phyloP scores from a whole-genome alignment of 2,113 vertebrate species.

The Corythornis madagascariensis region DNA sequence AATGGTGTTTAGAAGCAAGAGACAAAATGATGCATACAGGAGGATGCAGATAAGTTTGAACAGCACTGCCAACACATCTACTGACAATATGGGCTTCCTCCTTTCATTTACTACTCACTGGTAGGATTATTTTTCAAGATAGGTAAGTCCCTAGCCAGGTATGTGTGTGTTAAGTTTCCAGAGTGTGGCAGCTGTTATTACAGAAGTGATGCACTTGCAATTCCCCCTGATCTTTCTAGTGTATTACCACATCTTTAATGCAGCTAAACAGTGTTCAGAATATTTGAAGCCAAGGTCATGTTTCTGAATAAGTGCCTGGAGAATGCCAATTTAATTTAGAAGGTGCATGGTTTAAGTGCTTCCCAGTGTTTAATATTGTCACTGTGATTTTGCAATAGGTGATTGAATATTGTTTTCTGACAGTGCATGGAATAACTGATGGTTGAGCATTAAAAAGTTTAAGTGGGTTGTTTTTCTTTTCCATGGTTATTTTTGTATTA shows the following conservation, averaged over 20 bases:
- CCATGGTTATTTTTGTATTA: neutral
- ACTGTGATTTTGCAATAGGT: neutral
- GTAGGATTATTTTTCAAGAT: slow-evolving; percentile 23
- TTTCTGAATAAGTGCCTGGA: slow-evolving; percentile 40
- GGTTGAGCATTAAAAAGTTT: slow-evolving; percentile 25
- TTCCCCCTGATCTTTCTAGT: neutral
- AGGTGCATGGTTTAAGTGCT: slow-evolving; percentile 24
- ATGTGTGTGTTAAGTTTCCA: slow-evolving; percentile 46
- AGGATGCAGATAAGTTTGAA: slow-evolving; percentile 68
- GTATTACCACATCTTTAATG: neutral
- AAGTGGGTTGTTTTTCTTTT: neutral
- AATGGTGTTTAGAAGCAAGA: slow-evolving; percentile 72
- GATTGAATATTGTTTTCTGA: neutral
- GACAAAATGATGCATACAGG: slow-evolving; percentile 54
- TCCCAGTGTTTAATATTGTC: slow-evolving; percentile 19
- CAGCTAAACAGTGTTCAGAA: neutral
- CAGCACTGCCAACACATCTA: slow-evolving; percentile 55
- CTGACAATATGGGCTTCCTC: slow-evolving; percentile 32
- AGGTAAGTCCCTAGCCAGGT: slow-evolving; percentile 38
- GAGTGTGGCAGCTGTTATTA: slow-evolving; percentile 28
- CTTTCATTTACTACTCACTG: slow-evolving; percentile 36
- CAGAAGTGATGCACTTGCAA: neutral
- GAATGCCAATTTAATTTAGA: slow-evolving; percentile 66
- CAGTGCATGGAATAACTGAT: neutral
- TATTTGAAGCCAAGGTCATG: neutral